These are phyloP conservation scores for Lasioglossum pauxillum DNA, from an alignment of 2,888 invertebrate genomes.

Conservation along the genomic window DNA sequence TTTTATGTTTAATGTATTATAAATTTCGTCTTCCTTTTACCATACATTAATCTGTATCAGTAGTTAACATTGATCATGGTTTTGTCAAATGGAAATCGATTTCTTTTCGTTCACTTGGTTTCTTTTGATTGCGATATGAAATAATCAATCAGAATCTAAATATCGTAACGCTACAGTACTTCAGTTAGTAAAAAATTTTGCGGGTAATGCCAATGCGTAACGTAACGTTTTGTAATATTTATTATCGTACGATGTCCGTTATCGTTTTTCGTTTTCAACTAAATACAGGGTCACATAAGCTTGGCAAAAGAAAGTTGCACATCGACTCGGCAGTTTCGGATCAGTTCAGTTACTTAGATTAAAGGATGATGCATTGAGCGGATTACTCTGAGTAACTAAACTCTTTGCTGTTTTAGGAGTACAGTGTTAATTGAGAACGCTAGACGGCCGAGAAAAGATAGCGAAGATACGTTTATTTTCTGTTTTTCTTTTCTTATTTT, in stretches of 20 bases:
- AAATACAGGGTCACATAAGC: conserved; percentile 55
- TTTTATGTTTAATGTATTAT: conserved; percentile 62
- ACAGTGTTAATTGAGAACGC: conserved; percentile 71
- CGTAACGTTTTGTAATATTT: conserved; percentile 34
- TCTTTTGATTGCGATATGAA: conserved; percentile 33
- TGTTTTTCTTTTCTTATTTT: conserved; percentile 8
- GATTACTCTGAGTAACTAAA: conserved; percentile 76
- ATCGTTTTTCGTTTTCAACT: conserved; percentile 22
- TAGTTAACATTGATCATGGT: neutral
- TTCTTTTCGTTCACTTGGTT: neutral
- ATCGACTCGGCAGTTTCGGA: conserved; percentile 73
- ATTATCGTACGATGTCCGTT: conserved; percentile 33
- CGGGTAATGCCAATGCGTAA: neutral
- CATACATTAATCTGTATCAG: conserved; percentile 44
- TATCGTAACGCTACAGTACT: conserved; percentile 13
- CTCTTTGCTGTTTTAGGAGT: conserved; percentile 69
- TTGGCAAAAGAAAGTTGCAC: conserved; percentile 74
- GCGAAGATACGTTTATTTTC: conserved; percentile 25
- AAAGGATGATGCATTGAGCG: conserved; percentile 67
- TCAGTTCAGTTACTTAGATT: conserved; percentile 74
- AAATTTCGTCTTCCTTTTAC: conserved; percentile 71
- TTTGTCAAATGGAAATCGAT: conserved; percentile 22
- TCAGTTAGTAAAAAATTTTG: conserved; percentile 10
- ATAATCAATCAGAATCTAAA: conserved; percentile 29
- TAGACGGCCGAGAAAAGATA: conserved; percentile 61